phyloP scores from a whole-genome alignment of 1,140 invertebrate species.

The Ostrea denselamellosa region DNA sequence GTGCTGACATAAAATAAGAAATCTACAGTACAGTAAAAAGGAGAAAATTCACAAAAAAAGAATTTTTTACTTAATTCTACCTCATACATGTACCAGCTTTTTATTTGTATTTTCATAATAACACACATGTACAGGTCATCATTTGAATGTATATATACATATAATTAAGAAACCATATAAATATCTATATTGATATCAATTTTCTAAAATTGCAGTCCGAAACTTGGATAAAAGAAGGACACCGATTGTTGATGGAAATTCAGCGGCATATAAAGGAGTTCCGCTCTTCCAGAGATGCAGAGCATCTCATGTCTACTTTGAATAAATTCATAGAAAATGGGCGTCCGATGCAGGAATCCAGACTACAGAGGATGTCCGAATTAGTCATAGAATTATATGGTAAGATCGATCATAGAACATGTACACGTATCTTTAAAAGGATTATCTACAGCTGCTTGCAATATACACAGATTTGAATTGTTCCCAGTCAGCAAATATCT shows the following conservation, averaged over 20 bases:
- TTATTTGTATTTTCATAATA: too few relatives aligned
- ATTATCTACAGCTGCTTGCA: too few relatives aligned
- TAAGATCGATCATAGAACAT: constrained; percentile 64
- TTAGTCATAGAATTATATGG: constrained; percentile 85
- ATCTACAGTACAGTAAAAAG: too few relatives aligned
- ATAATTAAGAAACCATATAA: background rate
- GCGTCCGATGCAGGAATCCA: constrained; percentile 84
- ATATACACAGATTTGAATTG: too few relatives aligned
- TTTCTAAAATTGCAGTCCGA: constrained; percentile 81
- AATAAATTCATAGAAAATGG: constrained; percentile 85
- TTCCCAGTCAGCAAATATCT: too few relatives aligned
- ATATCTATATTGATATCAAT: background rate
- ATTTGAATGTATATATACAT: background rate
- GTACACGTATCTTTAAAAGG: too few relatives aligned
- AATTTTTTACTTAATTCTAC: too few relatives aligned
- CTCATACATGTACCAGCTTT: too few relatives aligned
- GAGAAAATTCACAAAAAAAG: too few relatives aligned
- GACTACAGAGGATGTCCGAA: constrained; percentile 84
- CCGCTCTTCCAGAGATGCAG: constrained; percentile 82
- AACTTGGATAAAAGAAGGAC: constrained; percentile 87
- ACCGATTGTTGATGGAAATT: constrained; percentile 85
- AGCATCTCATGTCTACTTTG: constrained; percentile 83
- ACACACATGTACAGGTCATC: too few relatives aligned
- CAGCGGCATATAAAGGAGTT: constrained; percentile 85
- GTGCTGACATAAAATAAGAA: too few relatives aligned